Evolutionary conservation across 2,888 invertebrate genomes (phyloP), one percentile per base, ranked within the genome.

Genomic region (Pterobdella sp.): DNA sequence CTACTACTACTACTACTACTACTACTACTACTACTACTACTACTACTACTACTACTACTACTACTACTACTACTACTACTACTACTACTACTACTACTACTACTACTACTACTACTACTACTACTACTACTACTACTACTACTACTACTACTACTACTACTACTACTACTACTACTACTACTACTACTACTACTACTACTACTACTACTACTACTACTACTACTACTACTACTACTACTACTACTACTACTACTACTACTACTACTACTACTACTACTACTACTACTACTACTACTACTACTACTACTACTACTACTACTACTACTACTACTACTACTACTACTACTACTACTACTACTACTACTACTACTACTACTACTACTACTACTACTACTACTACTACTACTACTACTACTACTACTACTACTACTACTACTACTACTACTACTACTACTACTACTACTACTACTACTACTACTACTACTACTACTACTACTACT

Each of bases 61-160:
- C 42, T 42, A 14, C 42, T 42, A 14, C 42, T 42, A 14, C 42
- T 42, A 14, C 42, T 42, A 14, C 42, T 42, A 14, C 42, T 42
- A 14, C 42, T 42, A 14, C 42, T 42, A 14, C 42, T 42, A 14
- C 42, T 14, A 14, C 42, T 18, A 14, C 42, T 14, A 14, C 42
- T 42, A 14, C 18, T 7, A 14, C 42, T 42, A 18, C 7, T 56
- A 56, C 60, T 56, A 56, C 60, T 56, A 56, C 60, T 56, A 56
- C 60, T 56, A 56, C 60, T 56, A 56, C 60, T 56, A 56, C 60
- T 56, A 56, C 60, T 56, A 56, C 60, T 56, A 56, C 60, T 56
- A 56, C 60, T 56, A 56, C 60, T 56, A 56, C 60, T 56, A 56
- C 60, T 56, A 56, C 60, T 56, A 56, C 60, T 56, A 56, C 60